A percentile compares a stretch with the other conserved stretches of the same genome.
These are phyloP conservation scores for Cotesia glomerata DNA, from an alignment of 1,140 invertebrate genomes.

Conservation along the genomic window DNA sequence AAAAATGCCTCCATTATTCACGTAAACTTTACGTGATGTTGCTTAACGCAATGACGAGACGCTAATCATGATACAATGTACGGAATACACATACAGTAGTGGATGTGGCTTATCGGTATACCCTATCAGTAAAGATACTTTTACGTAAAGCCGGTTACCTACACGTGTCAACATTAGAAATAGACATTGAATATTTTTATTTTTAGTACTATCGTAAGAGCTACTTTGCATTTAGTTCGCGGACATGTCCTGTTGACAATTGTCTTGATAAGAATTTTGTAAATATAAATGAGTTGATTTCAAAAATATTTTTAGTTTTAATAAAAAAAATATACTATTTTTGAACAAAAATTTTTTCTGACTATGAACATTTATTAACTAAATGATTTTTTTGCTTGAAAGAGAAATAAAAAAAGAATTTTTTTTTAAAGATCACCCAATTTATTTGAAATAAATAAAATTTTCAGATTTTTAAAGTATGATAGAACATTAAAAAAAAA, in stretches of 20 bases:
- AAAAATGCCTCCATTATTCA: constrained; percentile 55
- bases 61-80: neutral
- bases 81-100: neutral
- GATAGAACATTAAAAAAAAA: no score
- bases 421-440: no score
- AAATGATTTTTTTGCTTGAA: no score
- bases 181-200: constrained; percentile 14
- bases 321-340: neutral
- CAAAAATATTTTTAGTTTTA: neutral
- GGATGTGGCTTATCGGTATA: constrained; percentile 41
- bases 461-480: no score
- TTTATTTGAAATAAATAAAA: no score
- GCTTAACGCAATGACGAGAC: constrained; percentile 48
- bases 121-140: constrained; percentile 47
- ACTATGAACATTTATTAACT: neutral
- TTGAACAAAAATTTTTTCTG: neutral
- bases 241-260: neutral
- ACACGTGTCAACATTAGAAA: constrained; percentile 15
- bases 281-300: constrained; percentile 12
- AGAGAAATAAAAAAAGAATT: no score
- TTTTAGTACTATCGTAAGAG: neutral
- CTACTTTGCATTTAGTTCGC: neutral
- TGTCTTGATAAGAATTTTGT: constrained; percentile 7
- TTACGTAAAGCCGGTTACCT: constrained; percentile 46
- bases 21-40: constrained; percentile 14